Evolutionary conservation across 1,140 invertebrate species (phyloP).

Genomic region (Venturia canescens): DNA sequence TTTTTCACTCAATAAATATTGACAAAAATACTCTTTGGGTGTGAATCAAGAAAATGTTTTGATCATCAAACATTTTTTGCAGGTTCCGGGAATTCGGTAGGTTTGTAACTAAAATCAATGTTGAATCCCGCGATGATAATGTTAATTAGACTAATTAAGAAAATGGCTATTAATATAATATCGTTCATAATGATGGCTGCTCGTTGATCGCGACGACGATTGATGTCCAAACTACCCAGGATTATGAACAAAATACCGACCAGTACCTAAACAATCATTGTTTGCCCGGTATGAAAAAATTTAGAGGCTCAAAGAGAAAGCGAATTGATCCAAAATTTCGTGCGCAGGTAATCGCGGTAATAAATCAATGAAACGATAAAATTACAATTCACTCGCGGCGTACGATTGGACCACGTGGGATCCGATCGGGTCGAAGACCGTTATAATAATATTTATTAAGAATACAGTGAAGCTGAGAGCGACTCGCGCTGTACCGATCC

Average conservation of each 20-base stretch:
- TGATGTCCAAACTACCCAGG: constrained; percentile 88
- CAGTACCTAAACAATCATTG: constrained; percentile 80
- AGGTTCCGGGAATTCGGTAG: constrained; percentile 67
- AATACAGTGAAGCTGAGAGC: constrained; percentile 85
- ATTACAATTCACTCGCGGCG: too few species aligned
- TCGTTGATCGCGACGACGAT: constrained; percentile 83
- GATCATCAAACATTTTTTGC: constrained; percentile 35
- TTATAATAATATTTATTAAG: constrained; percentile 86
- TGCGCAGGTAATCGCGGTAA: constrained; percentile 44
- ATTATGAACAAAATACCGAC: constrained; percentile 88
- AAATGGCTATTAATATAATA: constrained; percentile 86
- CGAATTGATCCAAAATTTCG: constrained; percentile 54
- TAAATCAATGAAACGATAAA: too few species aligned
- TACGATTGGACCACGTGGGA: not conserved
- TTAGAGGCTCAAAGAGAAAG: not conserved
- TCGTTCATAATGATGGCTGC: constrained; percentile 87
- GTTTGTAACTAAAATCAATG: constrained; percentile 84
- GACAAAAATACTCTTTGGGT: too few species aligned
- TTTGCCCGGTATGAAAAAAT: not conserved
- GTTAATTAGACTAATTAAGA: constrained; percentile 87
- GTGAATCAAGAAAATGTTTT: constrained; percentile 49
- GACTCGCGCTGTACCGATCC: constrained; percentile 85
- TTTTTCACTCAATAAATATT: too few species aligned
- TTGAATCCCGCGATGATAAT: constrained; percentile 89
- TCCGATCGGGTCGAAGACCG: constrained; percentile 84